Percentiles rank a stretch among this genome's conserved stretches.
Conservation (phyloP, 2,797 vertebrate genomes). For the Gallinago stenura region DNA sequence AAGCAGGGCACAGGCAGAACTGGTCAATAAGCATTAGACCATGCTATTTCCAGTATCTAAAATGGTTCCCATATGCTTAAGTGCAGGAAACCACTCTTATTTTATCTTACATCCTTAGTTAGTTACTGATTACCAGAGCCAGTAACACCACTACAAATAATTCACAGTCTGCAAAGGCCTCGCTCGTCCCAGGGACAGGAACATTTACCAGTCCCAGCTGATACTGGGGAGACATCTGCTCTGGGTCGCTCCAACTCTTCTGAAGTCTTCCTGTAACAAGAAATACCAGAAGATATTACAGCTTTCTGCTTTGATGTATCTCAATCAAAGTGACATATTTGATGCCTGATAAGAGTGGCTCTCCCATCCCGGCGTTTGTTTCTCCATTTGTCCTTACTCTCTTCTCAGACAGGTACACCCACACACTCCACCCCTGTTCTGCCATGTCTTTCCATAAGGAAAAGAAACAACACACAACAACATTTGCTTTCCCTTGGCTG, state of each 20-base stretch:
- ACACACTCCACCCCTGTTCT: neutral
- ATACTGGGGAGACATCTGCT: neutral
- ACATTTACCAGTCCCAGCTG: neutral
- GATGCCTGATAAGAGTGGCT: neutral
- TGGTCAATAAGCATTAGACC: rapidly evolving
- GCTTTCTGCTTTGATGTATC: constrained; percentile 5
- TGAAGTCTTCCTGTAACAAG: neutral
- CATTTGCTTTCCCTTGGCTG: neutral
- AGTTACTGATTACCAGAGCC: neutral
- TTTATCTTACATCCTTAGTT: neutral
- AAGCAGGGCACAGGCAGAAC: neutral
- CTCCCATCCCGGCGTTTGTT: neutral
- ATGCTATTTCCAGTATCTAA: neutral
- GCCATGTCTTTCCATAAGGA: neutral
- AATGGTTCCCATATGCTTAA: neutral
- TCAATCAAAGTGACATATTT: neutral
- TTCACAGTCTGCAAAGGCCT: neutral
- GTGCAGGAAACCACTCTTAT: neutral
- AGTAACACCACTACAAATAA: neutral
- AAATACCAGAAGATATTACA: neutral
- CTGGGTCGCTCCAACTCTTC: neutral
- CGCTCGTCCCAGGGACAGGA: neutral
- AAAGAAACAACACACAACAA: neutral
- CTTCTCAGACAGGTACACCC: neutral
- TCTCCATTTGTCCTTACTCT: neutral